Evolutionary conservation across 2,113 vertebrate genomes (phyloP), one percentile per base, ranked within the genome.

Genomic region (Hydrolagus affinis): DNA sequence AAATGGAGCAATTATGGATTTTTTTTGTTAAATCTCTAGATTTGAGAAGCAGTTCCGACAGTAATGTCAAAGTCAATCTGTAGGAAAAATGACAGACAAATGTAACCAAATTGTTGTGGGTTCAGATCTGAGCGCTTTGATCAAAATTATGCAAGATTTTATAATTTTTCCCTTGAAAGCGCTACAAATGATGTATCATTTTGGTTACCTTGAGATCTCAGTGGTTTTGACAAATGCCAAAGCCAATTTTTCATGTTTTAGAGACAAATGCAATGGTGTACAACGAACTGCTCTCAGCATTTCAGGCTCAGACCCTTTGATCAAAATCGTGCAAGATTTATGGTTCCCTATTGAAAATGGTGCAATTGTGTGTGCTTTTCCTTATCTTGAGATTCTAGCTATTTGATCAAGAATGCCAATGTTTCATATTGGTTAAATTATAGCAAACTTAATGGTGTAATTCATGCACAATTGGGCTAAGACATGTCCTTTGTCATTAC

Each of bases 261-360:
- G 7, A 14, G 75, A 59, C 21, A 0, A 25, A 23, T n/a, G 11
- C 60, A 60, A 60, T 57, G 15, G 60, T 25, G 56, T 60, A 60
- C n/a, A 60, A 8, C 75, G 25, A 57, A 25, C 75, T 12, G 30
- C 75, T 78, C 75, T 59, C 8, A 77, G 23, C n/a, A 4, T 77
- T 77, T 77, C 56, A 78, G 57, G 60, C 14, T 57, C 7, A 14
- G n/a, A 10, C 11, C 8, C 57, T 78, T 78, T 78, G 75, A 78
- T 78, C 57, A 78, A 23, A 25, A 62, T 78, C 60, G 8, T 60
- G 21, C 32, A 14, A 78, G 75, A 78, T 78, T 78, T 78, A 78
- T 78, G 21, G 15, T 60, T 60, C 44, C 14, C 11, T 15, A 15
- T 78, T 59, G 21, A 78, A 60, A 23, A 11, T 28, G 75, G 57